These are phyloP conservation scores for Eriosoma lanigerum DNA, from an alignment of 1,140 invertebrate species.

Conservation along the genomic window DNA sequence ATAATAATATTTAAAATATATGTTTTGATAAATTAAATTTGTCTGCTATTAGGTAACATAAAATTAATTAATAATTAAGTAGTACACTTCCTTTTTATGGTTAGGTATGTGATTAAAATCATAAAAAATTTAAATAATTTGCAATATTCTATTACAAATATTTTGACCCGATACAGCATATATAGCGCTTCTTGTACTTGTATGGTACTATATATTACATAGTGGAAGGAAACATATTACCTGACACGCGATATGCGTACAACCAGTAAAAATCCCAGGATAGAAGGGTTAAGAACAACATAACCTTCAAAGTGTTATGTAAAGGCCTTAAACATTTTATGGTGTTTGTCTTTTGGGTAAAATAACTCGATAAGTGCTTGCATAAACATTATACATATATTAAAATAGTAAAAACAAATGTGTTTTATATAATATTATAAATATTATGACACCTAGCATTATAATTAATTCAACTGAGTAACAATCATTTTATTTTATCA, in stretches of 20 bases:
- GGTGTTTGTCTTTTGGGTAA: background rate
- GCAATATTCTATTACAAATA: constrained; percentile 22
- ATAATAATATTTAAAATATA: too few species aligned
- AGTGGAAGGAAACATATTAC: constrained; percentile 34
- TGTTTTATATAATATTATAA: too few species aligned
- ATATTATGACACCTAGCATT: too few species aligned
- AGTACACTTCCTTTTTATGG: constrained; percentile 20
- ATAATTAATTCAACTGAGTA: too few species aligned
- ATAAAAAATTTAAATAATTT: background rate
- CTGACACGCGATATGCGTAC: background rate
- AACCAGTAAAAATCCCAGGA: constrained; percentile 33
- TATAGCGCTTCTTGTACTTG: constrained; percentile 38
- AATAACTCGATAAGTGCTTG: too few species aligned
- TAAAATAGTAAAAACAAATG: too few species aligned
- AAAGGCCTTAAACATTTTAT: constrained; percentile 1
- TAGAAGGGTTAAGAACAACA: constrained; percentile 3
- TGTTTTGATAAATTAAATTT: too few species aligned
- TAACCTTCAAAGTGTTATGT: constrained; percentile 13
- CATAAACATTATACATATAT: too few species aligned
- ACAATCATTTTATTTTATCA: too few species aligned
- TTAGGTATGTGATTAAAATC: background rate
- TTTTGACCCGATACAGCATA: constrained; percentile 24
- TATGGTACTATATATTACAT: constrained; percentile 40
- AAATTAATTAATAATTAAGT: background rate
- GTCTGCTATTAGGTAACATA: too few species aligned